Evolutionary conservation across 2,888 invertebrate genomes (phyloP), one percentile per base, ranked within the genome.

Genomic region (Agrotis puta): DNA sequence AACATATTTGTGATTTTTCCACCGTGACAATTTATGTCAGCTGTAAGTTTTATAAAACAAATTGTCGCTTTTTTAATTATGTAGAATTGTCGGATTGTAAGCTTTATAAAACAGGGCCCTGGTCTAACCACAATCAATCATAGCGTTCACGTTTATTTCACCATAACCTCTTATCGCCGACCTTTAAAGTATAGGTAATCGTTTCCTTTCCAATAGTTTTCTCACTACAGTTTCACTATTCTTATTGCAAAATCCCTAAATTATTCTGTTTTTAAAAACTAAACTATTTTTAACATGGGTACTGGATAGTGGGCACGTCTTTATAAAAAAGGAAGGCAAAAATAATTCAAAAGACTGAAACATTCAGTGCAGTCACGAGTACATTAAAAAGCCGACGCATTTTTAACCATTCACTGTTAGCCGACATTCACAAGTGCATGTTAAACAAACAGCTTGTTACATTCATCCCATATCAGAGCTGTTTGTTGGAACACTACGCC

Each of bases 121-220:
- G n/a, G 54, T 33, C 20, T 24, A 24, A 54, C 33, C 39, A 39
- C 47, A 56, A 48, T 43, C 14, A 11, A 27, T 24, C 20, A 9
- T 13, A 22, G 13, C 22, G 16, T 22, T n/a, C 24, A 43, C 43
- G 20, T 51, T 63, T 58, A 67, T 67, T 81, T 64, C 59, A 58
- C 67, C 62, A 45, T 68, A 58, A 82, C 61, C 39, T 51, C 62
- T 78, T 73, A 82, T 82, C 72, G 78, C 62, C n/a, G 50, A 51
- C 62, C 14, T 70, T 54, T 59, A 54, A 61, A 58, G 24, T n/a
- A n/a, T n/a, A n/a, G n/a, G n/a, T 64, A 67, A 81, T 72, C 27
- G 64, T 20, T 68, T 50, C 43, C 11, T 47, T 62, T 71, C 18
- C 53, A 71, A 64, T 64, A 67, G 39, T 9, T 22, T 27, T 47